Evolutionary conservation across 2,113 vertebrate species (phyloP).

Genomic region (Pagrus major): DNA sequence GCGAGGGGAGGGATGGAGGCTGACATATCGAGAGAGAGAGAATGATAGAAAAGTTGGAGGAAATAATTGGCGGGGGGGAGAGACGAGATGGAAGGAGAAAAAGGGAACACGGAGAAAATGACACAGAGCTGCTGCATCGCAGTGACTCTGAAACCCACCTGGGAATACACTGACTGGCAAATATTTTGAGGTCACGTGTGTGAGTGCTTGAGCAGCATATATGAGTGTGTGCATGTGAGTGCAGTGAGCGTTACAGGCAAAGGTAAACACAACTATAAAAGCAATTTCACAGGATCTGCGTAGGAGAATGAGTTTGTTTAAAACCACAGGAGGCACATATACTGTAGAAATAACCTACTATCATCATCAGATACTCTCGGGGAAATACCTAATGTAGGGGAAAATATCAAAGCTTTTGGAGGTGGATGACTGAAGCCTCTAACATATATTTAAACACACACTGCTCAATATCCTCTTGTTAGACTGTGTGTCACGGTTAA

Average conservation of each 20-base stretch:
- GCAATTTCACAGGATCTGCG: slow-evolving; percentile 72
- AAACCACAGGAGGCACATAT: slow-evolving; percentile 36
- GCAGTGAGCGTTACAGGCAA: slow-evolving; percentile 18
- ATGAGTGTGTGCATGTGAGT: not conserved
- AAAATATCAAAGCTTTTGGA: slow-evolving; percentile 14
- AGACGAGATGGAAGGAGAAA: not conserved
- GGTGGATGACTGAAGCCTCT: slow-evolving; percentile 6
- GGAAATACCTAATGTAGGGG: slow-evolving; percentile 13
- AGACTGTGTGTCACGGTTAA: not conserved
- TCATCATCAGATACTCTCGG: not conserved
- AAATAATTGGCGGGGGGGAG: not conserved
- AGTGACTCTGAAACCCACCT: slow-evolving; percentile 31
- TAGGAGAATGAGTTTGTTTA: slow-evolving; percentile 51
- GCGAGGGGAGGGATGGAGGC: not conserved
- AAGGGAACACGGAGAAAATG: not conserved
- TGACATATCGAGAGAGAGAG: not conserved
- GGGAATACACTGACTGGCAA: slow-evolving; percentile 4
- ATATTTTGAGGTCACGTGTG: not conserved
- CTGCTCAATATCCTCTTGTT: not conserved
- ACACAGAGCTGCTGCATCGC: slow-evolving; percentile 2
- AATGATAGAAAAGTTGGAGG: not conserved
- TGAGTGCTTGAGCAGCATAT: not conserved
- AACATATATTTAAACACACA: slow-evolving; percentile 1
- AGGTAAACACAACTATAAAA: slow-evolving; percentile 58
- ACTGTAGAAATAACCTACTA: slow-evolving; percentile 29